Percentiles rank a stretch among this genome's conserved stretches.
These are phyloP conservation scores for Eilema depressum DNA, from an alignment of 2,888 invertebrate species.

Conservation along the genomic window DNA sequence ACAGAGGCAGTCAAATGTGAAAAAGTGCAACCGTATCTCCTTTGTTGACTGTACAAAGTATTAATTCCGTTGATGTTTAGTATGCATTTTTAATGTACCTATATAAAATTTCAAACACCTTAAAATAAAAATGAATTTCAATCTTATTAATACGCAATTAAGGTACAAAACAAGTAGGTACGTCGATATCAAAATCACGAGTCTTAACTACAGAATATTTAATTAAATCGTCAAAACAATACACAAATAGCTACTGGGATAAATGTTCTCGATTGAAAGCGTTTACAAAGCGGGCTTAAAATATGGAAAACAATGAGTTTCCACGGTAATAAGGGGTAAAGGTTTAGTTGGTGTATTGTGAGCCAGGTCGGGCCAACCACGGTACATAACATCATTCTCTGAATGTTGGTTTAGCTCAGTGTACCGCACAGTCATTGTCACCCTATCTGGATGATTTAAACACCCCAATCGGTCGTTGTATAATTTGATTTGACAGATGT, in stretches of 20 bases:
- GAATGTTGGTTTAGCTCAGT: slow-evolving; percentile 75
- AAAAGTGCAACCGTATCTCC: too few relatives aligned
- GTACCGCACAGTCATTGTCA: slow-evolving; percentile 77
- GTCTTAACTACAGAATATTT: slow-evolving; percentile 40
- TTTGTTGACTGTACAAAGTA: too few relatives aligned
- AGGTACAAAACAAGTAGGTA: slow-evolving; percentile 19
- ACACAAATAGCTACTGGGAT: slow-evolving; percentile 63
- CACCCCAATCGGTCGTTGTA: slow-evolving; percentile 61
- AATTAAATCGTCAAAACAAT: slow-evolving; percentile 61
- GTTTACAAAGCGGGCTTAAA: slow-evolving; percentile 73
- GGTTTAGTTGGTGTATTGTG: slow-evolving; percentile 63
- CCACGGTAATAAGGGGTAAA: slow-evolving; percentile 81
- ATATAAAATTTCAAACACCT: too few relatives aligned
- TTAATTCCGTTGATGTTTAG: too few relatives aligned
- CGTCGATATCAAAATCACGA: slow-evolving; percentile 29
- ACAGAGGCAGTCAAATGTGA: too few relatives aligned
- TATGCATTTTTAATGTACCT: too few relatives aligned
- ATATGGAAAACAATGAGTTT: slow-evolving; percentile 83
- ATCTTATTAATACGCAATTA: background rate
- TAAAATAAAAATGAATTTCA: background rate
- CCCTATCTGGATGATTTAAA: slow-evolving; percentile 73
- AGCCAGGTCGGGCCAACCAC: slow-evolving; percentile 68
- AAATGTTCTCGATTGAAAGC: slow-evolving; percentile 57
- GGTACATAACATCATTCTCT: slow-evolving; percentile 63
- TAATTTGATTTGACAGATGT: slow-evolving; percentile 76